Evolutionary conservation across 2,113 vertebrate species (phyloP).

Genomic region (Microtus montanus): DNA sequence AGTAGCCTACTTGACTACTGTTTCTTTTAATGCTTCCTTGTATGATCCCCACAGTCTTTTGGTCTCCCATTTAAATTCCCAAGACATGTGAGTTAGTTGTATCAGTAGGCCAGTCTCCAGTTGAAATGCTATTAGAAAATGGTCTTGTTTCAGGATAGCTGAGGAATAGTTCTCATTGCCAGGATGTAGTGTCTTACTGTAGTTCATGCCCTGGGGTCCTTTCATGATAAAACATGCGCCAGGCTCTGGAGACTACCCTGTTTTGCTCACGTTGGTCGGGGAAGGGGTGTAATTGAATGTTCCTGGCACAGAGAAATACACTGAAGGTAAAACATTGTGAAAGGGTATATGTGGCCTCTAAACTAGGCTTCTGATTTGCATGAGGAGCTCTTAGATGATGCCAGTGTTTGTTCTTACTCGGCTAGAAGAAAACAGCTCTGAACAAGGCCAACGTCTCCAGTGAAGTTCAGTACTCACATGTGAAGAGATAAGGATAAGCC

Average conservation of each 20-base stretch:
- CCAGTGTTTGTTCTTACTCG: not conserved
- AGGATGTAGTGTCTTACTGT: not conserved
- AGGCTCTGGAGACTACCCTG: not conserved
- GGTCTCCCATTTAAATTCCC: not conserved
- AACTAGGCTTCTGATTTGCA: not conserved
- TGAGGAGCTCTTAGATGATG: not conserved
- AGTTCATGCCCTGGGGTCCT: fast-evolving
- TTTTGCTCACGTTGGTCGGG: not conserved
- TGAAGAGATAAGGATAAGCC: not conserved
- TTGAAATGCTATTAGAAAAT: not conserved
- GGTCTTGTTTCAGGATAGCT: not conserved
- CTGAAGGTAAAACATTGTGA: slow-evolving; percentile 4
- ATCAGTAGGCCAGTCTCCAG: not conserved
- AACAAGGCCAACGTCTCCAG: not conserved
- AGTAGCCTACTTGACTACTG: not conserved
- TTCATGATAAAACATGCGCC: not conserved
- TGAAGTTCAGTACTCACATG: not conserved
- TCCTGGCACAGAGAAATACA: not conserved
- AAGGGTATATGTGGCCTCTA: not conserved
- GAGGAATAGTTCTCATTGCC: not conserved
- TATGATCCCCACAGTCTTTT: not conserved
- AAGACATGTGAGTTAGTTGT: not conserved
- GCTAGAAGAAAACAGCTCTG: not conserved
- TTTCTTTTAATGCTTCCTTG: not conserved
- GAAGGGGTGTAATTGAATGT: not conserved